Evolutionary conservation across 2,888 invertebrate genomes (phyloP), one percentile per base, ranked within the genome.

Genomic region (Drosophila buzzatii): DNA sequence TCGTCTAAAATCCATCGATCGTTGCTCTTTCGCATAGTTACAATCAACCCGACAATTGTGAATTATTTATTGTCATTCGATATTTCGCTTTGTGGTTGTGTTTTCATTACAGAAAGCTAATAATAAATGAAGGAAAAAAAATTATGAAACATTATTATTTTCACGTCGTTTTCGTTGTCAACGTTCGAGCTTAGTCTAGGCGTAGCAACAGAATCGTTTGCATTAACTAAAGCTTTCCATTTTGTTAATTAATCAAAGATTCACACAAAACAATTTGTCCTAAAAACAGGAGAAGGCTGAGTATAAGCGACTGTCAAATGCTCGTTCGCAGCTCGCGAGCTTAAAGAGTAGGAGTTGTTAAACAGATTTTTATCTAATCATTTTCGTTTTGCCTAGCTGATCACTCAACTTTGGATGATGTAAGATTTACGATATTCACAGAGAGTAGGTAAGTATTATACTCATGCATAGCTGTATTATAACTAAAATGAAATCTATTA

Each of bases 41-140:
- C 69, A 75, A 69, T 55, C 70, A 70, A 79, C 65, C 64, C 72
- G 69, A 79, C 85, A 85, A 90, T 81, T 81, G 83, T 73, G 71
- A 83, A 81, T 86, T 78, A 74, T 78, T 87, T 73, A 69, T 52
- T 73, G 89, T 71, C 59, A 89, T 85, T 76, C 75, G 91, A 89
- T 91, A 88, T 80, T 63, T 55, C 73, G 70, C 57, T 67, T 86
- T 89, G 91, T 77, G 89, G 89, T 89, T 68, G 68, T 63, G 67
- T 71, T 77, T 62, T 62, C 51, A 70, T 67, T 75, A 73, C 73
- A 74, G 52, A 65, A 74, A 60, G 18, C 59, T 53, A 53, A 37
- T 39, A 39, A 61, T 52, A 70, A 70, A 55, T 63, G 37, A 42
- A 41, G 27, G 27, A 45, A 37, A 53, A 58, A 60, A 52, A 76